Evolutionary conservation across 2,888 invertebrate genomes (phyloP).

Genomic region (Agrotis puta): DNA sequence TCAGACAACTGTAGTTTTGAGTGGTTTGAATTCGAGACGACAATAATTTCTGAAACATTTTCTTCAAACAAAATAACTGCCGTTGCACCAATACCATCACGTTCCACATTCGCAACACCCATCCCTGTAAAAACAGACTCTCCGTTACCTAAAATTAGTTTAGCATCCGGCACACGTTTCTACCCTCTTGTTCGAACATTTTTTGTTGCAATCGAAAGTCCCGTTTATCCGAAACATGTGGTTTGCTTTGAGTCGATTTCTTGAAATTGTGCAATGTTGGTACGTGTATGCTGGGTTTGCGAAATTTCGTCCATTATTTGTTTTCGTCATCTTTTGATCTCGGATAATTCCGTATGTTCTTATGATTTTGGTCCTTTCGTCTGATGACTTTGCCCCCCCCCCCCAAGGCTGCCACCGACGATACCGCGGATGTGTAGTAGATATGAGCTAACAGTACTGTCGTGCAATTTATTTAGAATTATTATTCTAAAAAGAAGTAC

Average conservation of each 20-base stretch:
- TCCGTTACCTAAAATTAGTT: slow-evolving; percentile 77
- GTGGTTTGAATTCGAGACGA: neutral
- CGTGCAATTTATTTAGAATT: too few species aligned
- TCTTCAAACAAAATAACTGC: slow-evolving; percentile 13
- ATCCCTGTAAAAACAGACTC: slow-evolving; percentile 67
- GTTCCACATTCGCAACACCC: slow-evolving; percentile 33
- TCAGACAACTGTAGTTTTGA: neutral
- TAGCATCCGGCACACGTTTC: slow-evolving; percentile 76
- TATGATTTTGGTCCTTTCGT: slow-evolving; percentile 2
- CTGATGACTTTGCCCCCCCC: too few species aligned
- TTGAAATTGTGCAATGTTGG: slow-evolving; percentile 60
- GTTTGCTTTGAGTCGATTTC: slow-evolving; percentile 37
- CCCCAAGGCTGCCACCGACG: neutral
- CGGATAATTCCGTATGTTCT: too few species aligned
- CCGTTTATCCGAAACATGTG: slow-evolving; percentile 64
- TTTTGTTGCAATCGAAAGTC: slow-evolving; percentile 71
- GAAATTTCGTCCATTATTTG: slow-evolving; percentile 1
- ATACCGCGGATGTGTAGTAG: neutral
- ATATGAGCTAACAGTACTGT: neutral
- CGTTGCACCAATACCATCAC: slow-evolving; percentile 17
- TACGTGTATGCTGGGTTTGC: slow-evolving; percentile 45
- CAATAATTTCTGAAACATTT: neutral
- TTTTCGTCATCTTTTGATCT: too few species aligned
- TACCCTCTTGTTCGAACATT: slow-evolving; percentile 67
- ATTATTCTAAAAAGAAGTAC: neutral